Base-by-base conservation (phyloP, 2,888 invertebrate species). In the Eilema depressum region DNA sequence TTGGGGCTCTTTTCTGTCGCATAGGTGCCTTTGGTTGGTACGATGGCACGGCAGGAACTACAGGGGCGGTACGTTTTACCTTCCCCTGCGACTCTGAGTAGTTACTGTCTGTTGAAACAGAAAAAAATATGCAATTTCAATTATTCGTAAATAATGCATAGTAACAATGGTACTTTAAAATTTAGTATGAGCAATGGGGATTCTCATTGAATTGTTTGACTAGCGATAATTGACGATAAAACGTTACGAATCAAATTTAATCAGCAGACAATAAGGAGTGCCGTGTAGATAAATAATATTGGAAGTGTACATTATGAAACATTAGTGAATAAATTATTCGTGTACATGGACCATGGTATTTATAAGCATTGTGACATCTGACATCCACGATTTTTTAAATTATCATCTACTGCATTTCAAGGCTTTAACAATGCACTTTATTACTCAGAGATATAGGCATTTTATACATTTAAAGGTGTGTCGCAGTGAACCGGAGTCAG, bases 51-150 rank as follows among this genome's bases (percentile, higher is more conserved):
- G 91, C 88, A 23, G 86, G n/a, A 37, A 23, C 8, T 25, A 20
- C 33, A 17, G 33, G 33, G 20, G 25, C 23, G 4, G 23, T 57
- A 1, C 25, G 33, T 57, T n/a, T 83, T 26, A 87, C 74, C 71
- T 82, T 88, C 75, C 86, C 90, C 60, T 85, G 86, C 7, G 81
- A 74, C 14, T 88, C 88, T 53, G 81, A 56, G 37, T 80, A 72
- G 28, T 80, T 83, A 67, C 78, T 82, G 69, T 83, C 83, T 60
- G 83, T 92, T 91, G 84, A 64, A 88, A 90, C 71, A 37, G 2
- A 10, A 63, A 30, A n/a, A 62, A 47, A 47, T 25, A 28, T 28
- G 12, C 25, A 20, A 63, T 63, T 63, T 63, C 1, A 17, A 25
- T 25, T 4, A 1, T 41, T 17, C 25, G 10, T 41, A 11, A 63